phyloP scores from a whole-genome alignment of 2,113 vertebrate genomes.

The Peromyscus leucopus region DNA sequence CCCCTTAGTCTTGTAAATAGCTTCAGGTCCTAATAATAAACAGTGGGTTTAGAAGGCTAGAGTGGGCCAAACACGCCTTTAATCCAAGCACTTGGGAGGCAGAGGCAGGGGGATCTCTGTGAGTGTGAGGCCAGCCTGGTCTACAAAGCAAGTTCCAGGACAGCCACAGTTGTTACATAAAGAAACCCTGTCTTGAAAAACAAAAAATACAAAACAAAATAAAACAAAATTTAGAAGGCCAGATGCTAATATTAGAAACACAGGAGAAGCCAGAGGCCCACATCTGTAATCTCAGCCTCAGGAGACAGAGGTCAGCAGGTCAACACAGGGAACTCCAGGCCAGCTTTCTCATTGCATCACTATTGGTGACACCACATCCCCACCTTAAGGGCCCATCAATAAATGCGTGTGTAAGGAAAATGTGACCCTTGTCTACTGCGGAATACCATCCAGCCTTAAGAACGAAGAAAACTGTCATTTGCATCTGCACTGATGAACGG shows the following conservation, averaged over 20 bases:
- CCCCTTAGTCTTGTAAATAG: not conserved
- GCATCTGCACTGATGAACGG: not conserved
- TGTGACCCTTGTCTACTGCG: not conserved
- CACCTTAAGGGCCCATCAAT: not conserved
- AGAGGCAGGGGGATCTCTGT: no score
- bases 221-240: not conserved
- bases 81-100: no score
- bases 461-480: not conserved
- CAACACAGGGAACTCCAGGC: no score
- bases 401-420: no score
- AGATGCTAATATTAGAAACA: not conserved
- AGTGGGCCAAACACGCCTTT: no score
- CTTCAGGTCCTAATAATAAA: not conserved
- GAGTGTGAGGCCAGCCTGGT: no score
- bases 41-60: not conserved
- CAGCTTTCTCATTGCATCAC: not conserved
- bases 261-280: not conserved
- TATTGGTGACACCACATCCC: not conserved
- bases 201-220: no score
- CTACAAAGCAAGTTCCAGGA: no score
- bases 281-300: no score
- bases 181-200: no score
- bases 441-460: not conserved
- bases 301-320: no score
- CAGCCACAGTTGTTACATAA: no score